Base-by-base conservation (phyloP, 2,888 invertebrate species). In the Villa cingulata region DNA sequence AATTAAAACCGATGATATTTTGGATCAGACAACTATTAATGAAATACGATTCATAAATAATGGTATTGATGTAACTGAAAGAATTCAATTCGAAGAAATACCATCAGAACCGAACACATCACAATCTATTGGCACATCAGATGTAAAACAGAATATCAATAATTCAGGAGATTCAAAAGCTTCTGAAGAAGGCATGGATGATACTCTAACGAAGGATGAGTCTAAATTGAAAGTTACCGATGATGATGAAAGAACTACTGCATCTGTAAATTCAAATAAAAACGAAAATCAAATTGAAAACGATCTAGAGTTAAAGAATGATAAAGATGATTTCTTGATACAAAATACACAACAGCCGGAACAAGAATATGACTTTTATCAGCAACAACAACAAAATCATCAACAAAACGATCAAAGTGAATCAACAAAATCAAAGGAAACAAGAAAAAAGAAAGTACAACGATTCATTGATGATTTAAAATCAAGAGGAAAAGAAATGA, bases 1-100 rank as follows among this genome's bases (percentile, higher is more conserved):
- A 48, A 65, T 67, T 29, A 61, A 61, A 12, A 63, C 64, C 23
- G 58, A 56, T n/a, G 64, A 66, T 54, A 57, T 59, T 2, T 43
- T 59, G 32, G 62, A 64, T 49, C 59, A 60, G 49, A 61, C 61
- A 6, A 54, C 63, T 7, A 55, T 65, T 1, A 66, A 67, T 42
- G 68, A 68, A 50, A 68, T 68, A 41, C 62, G 68, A 3, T 69
- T 67, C 43, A 68, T 68, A 14, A 66, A 68, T 52, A 64, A 68
- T 46, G 68, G 68, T 15, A 53, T 68, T 37, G 69, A 68, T 58
- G 67, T 68, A 3, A 68, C 68, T 1, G 59, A 62, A 16, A 62
- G 62, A 41, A 58, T 66, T 15, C 54, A 56, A 29, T 7, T 7
- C 5, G 23, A 23, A 6, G 7, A 4, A 23, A 23, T 23, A 23